Base-by-base conservation (phyloP, 2,113 vertebrate genomes). In the Mixornis gularis region DNA sequence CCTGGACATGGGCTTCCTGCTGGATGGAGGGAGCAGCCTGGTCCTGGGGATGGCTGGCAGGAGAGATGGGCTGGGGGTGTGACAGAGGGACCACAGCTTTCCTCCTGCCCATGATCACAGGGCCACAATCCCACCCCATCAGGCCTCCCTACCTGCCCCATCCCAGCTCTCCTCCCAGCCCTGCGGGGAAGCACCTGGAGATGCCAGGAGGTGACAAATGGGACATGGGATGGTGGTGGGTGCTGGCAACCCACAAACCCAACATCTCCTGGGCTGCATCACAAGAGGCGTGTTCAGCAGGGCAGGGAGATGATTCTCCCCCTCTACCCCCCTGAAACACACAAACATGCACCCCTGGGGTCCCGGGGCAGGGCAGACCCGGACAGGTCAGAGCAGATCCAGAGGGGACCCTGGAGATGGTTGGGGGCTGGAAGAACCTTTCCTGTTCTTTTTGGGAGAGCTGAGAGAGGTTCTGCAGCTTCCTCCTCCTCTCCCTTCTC, bases 151-250 rank as follows among this genome's bases (percentile, higher is more conserved):
- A 34, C 38, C 55, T 53, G 56, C 25, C 48, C 43, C 77, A 34
- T 21, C 48, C 43, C 77, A 34, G 1, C 6, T 15, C 43, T 40
- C 34, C 66, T 52, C 8, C 48, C 60, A n/a, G 60, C 20, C 40
- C 55, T 5, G 13, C 0, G 0, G 22, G 18, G 65, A 38, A 38
- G 44, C 10, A 4, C 36, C n/a, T 4, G 76, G 26, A 51, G 41
- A 6, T 56, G 76, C 51, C 15, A 10, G n/a, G 22, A 29, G 26
- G 13, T 65, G 65, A 32, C 24, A 80, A 8, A 22, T 0, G 15
- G 59, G 38, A 32, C 8, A 0, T 0, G 51, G 43, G 64, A 34
- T 4, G 3, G 10, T 36, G 32, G 0, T 0, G 36, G 27, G 19
- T 2, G 1, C 53, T 34, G 21, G 30, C 48, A 51, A 18, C 9